A percentile compares a stretch with the other conserved stretches of the same genome.
These are phyloP conservation scores for Phalacrocorax aristotelis DNA, from an alignment of 2,113 vertebrate species.

Conservation along the genomic window DNA sequence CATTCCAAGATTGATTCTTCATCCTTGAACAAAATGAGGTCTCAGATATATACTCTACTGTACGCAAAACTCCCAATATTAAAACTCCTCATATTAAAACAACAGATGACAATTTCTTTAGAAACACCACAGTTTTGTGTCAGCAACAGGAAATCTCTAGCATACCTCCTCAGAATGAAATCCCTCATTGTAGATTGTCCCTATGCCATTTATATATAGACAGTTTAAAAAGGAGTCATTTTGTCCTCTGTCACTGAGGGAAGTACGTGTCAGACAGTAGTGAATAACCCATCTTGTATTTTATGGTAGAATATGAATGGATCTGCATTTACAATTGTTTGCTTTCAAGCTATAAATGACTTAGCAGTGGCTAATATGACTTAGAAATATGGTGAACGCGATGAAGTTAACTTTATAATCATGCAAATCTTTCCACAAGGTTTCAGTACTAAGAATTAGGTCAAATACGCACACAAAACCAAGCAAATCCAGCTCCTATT, in stretches of 20 bases:
- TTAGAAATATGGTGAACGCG: not conserved
- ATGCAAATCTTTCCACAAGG: not conserved
- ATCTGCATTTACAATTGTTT: slow-evolving; percentile 57
- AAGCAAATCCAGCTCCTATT: not conserved
- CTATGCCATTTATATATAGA: not conserved
- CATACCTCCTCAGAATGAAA: slow-evolving; percentile 23
- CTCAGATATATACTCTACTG: not conserved
- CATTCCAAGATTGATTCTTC: not conserved
- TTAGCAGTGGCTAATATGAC: not conserved
- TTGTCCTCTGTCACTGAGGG: not conserved
- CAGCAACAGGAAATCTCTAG: not conserved
- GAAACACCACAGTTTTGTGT: not conserved
- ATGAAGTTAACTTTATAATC: not conserved
- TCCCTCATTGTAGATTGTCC: slow-evolving; percentile 4
- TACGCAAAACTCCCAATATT: not conserved
- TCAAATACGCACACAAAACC: not conserved
- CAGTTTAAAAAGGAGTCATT: not conserved
- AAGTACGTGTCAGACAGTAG: not conserved
- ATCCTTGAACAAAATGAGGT: not conserved
- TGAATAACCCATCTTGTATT: slow-evolving; percentile 45
- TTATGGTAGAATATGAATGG: slow-evolving; percentile 27
- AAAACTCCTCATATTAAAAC: not conserved
- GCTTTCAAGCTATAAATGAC: slow-evolving; percentile 53
- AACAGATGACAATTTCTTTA: not conserved
- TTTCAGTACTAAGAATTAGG: not conserved